Conservation (phyloP, 2,797 vertebrate genomes). For the Chiloscyllium punctatum region DNA sequence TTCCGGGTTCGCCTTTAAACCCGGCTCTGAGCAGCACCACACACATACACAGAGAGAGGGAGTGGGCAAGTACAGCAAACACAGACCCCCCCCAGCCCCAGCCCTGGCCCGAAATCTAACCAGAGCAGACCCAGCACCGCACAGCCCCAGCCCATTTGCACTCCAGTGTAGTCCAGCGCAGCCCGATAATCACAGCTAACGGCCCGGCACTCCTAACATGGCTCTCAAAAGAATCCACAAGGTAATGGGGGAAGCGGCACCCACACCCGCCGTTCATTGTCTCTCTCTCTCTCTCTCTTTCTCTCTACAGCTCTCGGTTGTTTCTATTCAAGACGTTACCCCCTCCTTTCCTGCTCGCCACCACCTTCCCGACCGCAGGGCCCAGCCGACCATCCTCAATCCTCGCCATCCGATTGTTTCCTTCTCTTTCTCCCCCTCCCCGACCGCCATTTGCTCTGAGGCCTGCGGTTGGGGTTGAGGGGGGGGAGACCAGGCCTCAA, state of each 20-base stretch:
- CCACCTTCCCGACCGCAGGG: neutral
- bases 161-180: neutral
- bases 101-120: no score
- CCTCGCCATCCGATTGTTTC: no score
- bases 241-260: slow-evolving; percentile 58
- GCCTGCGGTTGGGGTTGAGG: no score
- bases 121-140: neutral
- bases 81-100: no score
- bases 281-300: neutral
- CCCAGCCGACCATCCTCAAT: neutral
- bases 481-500: no score
- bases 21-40: neutral
- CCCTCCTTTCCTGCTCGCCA: no score
- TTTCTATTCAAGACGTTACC: neutral
- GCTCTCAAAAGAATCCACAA: slow-evolving; percentile 95
- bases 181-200: neutral
- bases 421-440: neutral
- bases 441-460: neutral
- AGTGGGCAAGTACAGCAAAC: no score
- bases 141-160: neutral
- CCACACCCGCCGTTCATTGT: neutral
- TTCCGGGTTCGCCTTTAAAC: slow-evolving; percentile 29
- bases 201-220: slow-evolving; percentile 70
- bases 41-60: neutral
- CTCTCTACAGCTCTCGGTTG: no score